Conservation (phyloP, 2,797 vertebrate genomes). For the Pseudotriccus pelzelni region DNA sequence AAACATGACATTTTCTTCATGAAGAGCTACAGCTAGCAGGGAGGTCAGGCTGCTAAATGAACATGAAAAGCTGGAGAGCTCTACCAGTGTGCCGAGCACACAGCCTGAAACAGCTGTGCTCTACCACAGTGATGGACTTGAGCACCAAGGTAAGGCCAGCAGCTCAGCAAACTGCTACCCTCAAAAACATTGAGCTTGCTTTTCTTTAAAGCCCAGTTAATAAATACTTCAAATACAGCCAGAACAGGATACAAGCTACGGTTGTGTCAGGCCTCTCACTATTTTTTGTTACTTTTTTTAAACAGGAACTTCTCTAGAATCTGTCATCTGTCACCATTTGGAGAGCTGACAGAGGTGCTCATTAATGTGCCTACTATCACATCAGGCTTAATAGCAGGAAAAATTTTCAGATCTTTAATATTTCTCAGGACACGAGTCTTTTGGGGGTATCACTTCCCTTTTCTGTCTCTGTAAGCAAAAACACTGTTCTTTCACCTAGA, state of each 20-base stretch:
- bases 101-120: not conserved
- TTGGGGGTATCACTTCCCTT: not conserved
- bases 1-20: not conserved
- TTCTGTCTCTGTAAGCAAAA: not conserved
- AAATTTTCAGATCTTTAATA: not conserved
- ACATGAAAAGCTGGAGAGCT: not conserved
- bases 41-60: not conserved
- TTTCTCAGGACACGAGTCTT: conserved; percentile 6
- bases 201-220: not conserved
- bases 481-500: not conserved
- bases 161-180: not conserved
- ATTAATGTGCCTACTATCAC: not conserved
- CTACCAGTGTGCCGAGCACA: not conserved
- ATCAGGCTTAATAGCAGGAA: not conserved
- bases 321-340: not conserved
- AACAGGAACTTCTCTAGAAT: not conserved
- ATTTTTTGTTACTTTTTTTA: not conserved
- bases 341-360: conserved; percentile 11
- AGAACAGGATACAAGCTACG: not conserved
- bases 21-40: not conserved
- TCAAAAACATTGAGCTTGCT: not conserved
- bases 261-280: not conserved
- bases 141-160: not conserved
- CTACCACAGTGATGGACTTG: accelerated
- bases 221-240: not conserved